Evolutionary conservation across 2,888 invertebrate genomes (phyloP), one percentile per base, ranked within the genome.

Genomic region (Zele albiditarsus): DNA sequence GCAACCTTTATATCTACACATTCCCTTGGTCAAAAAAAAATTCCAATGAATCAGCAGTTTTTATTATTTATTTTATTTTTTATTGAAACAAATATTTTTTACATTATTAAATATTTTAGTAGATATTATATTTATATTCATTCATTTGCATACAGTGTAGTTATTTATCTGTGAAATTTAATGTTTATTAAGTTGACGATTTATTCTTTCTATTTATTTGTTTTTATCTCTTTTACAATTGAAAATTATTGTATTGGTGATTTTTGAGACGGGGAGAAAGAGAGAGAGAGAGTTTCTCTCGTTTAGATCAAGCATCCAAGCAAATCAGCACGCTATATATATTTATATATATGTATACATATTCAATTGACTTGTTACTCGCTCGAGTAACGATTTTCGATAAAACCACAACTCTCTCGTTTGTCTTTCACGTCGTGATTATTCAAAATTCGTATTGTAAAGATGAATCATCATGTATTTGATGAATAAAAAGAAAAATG

Each of bases 311-410:
- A 71, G 78, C 79, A 79, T 78, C 79, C 77, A 75, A 78, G 79
- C 77, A 67, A 75, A 80, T 78, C 77, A 74, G 74, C 77, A 78
- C 78, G 79, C 78, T 67, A 75, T 73, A 16, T n/a, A 46, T 46
- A 46, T 12, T 12, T 42, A 42, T 12, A 42, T 42, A 12, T 12
- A 42, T 46, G 10, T 10, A 14, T 46, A 3, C n/a, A 53, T 53
- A 53, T 8, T 53, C 53, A 53, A 76, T 73, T 65, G 66, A 71
- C 74, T 66, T 69, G 71, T 73, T 77, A 71, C 73, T 73, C 71
- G 76, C 68, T 75, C 76, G 78, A 76, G 63, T 78, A 80, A 77
- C 74, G 75, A 78, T 78, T 78, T 78, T 80, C 78, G 74, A 78
- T 78, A 78, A 79, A 72, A 60, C 60, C 25, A 60, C 49, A 60